These are phyloP conservation scores for Cyrtonyx montezumae DNA, from an alignment of 2,113 vertebrate species.

Conservation along the genomic window DNA sequence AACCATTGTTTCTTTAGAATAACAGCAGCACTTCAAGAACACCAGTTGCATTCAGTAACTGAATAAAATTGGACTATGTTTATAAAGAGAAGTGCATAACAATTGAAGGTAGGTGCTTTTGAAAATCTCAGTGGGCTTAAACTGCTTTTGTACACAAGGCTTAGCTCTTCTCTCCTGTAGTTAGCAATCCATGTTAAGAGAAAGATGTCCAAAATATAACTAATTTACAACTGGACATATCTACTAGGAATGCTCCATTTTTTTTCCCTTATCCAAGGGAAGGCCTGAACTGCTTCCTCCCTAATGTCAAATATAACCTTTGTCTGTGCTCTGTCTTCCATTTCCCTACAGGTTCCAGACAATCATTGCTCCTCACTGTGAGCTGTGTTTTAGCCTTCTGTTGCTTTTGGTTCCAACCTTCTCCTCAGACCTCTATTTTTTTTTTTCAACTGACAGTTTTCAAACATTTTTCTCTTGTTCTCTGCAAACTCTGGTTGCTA, in stretches of 20 bases:
- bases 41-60: neutral
- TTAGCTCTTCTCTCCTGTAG: neutral
- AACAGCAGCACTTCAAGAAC: neutral
- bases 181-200: neutral
- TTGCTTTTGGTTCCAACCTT: constrained; percentile 50
- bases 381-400: constrained; percentile 27
- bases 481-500: constrained; percentile 79
- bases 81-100: neutral
- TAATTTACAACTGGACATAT: neutral
- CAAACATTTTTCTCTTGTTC: constrained; percentile 70
- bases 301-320: neutral
- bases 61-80: neutral
- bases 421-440: constrained; percentile 11
- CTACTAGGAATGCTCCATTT: neutral
- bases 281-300: neutral
- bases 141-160: neutral
- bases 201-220: neutral
- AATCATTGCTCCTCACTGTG: constrained; percentile 42
- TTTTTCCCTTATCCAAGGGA: neutral
- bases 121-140: neutral
- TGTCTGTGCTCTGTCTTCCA: constrained; percentile 7
- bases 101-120: neutral
- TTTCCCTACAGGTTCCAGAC: constrained; percentile 7
- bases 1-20: neutral
- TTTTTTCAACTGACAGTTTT: constrained; percentile 60